Base-by-base conservation (phyloP, 2,888 invertebrate genomes). In the Sialis fuliginosa region DNA sequence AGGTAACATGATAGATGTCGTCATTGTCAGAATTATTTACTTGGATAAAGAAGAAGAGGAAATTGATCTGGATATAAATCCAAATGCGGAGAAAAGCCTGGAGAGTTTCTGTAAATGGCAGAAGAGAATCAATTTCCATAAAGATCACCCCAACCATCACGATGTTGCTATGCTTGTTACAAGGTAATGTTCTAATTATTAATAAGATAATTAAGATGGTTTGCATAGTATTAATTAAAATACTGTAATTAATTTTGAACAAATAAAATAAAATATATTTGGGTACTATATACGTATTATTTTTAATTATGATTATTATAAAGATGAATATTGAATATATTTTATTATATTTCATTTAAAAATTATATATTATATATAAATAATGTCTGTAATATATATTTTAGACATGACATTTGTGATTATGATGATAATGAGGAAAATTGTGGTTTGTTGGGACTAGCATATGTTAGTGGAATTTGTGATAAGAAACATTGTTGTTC, bases 81-180 rank as follows among this genome's bases (percentile, higher is more conserved):
- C 60, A 12, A 58, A 74, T 52, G 75, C 76, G 1, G 73, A 73
- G 46, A 65, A 68, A 46, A 75, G 77, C 0, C 58, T 81, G 47
- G 64, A 62, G 3, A 77, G 75, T 59, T 80, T 81, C 60, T 75
- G 79, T 55, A 67, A 69, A 49, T 81, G 79, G 79, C 75, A 77
- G 53, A 58, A 68, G 39, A 68, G 63, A 42, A 64, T 74, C 39
- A 75, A 76, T 60, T 70, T 72, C 4, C 66, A 68, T 50, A 69
- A 71, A 52, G 58, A 61, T 12, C 71, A 73, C 58, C 73, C 75
- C 0, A 71, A 73, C 53, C 75, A 76, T 57, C 76, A 76, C 55
- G 76, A 77, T 57, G 70, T 76, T 10, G 75, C 75, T 5, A 60
- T 76, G 22, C 60, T 77, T 30, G 56, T 77, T 37, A 77, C 77